Evolutionary conservation across 2,797 vertebrate species (phyloP).

Genomic region (Pachyuromys duprasi): DNA sequence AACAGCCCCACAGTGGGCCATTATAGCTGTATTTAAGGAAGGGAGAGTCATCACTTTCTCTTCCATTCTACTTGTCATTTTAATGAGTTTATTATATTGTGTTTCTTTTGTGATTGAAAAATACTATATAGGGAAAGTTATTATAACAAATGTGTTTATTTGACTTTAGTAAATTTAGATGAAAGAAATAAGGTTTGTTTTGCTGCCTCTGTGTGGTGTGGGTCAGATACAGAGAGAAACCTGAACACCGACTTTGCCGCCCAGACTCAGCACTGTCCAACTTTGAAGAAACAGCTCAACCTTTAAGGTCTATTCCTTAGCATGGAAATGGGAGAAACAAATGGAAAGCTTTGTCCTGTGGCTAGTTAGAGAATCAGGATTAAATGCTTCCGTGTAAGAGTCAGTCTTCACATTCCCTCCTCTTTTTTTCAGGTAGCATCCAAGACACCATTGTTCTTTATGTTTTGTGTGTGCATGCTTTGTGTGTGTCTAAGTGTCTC

Average conservation of each 20-base stretch:
- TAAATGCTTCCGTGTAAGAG: not conserved
- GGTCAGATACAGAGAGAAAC: not conserved
- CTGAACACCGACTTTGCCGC: not conserved
- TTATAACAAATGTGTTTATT: slow-evolving; percentile 18
- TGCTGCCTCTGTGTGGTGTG: not conserved
- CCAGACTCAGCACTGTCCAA: not conserved
- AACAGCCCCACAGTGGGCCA: not conserved
- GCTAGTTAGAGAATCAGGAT: not conserved
- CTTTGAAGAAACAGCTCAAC: not conserved
- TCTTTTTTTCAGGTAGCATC: not conserved
- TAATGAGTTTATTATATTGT: not conserved
- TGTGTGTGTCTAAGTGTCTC: not conserved
- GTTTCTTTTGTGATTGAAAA: slow-evolving; percentile 8
- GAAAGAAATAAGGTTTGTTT: not conserved
- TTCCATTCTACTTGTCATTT: slow-evolving; percentile 1
- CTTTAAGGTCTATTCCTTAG: not conserved
- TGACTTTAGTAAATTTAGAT: slow-evolving; percentile 18
- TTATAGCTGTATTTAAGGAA: not conserved
- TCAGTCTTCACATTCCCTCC: not conserved
- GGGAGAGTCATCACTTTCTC: not conserved
- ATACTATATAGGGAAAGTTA: not conserved
- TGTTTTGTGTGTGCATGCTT: fast-evolving
- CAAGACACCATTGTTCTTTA: not conserved
- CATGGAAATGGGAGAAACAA: not conserved
- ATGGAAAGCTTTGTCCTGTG: not conserved